Evolutionary conservation across 2,888 invertebrate genomes (phyloP).

Genomic region (Chromoteleia sp.): DNA sequence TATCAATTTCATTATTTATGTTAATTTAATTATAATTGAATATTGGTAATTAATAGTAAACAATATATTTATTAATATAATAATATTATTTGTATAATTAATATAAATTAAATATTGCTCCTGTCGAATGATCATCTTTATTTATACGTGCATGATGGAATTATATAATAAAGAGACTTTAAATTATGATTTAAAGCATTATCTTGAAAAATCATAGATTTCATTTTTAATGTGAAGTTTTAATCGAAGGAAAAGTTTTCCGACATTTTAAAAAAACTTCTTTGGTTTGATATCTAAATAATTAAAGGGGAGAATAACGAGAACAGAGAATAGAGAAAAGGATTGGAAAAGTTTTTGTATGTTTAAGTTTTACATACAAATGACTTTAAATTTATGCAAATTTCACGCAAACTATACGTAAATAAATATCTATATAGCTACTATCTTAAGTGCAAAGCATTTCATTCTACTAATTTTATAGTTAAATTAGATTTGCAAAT

Average conservation of each 20-base stretch:
- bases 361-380: slow-evolving; percentile 6
- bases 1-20: no score
- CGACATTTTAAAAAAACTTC: background rate
- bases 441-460: background rate
- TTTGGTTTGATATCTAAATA: background rate
- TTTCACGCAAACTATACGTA: background rate
- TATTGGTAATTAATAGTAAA: no score
- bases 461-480: background rate
- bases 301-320: background rate
- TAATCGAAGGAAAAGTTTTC: no score
- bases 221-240: no score
- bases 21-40: no score
- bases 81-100: background rate
- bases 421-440: background rate
- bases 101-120: background rate
- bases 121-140: background rate
- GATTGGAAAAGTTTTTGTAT: slow-evolving; percentile 1
- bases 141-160: background rate
- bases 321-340: background rate
- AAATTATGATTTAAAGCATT: no score
- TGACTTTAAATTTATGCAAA: slow-evolving; percentile 4
- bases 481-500: no score
- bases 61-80: background rate
- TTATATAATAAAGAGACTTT: background rate
- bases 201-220: no score